phyloP scores from a whole-genome alignment of 2,888 invertebrate genomes.

The Leptinotarsa rubiginosa region DNA sequence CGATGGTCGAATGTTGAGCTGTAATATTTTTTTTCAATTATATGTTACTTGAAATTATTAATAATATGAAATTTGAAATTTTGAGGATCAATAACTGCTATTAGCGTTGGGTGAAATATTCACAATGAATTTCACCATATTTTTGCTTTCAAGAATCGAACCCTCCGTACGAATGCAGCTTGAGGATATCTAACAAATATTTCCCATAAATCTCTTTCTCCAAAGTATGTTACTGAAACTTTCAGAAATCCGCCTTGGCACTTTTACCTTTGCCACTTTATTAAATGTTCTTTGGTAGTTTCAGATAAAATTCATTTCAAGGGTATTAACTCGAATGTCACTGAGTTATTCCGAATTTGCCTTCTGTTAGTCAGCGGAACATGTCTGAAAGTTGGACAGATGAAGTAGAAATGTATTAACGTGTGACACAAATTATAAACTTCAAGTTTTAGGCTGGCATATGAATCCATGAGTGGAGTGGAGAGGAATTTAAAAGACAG shows the following conservation, averaged over 20 bases:
- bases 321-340: conserved; percentile 36
- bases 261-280: conserved; percentile 34
- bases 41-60: no score
- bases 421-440: neutral
- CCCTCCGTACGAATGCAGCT: neutral
- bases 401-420: conserved; percentile 33
- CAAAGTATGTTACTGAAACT: conserved; percentile 34
- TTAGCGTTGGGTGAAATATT: neutral
- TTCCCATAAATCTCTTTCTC: conserved; percentile 26
- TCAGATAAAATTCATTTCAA: conserved; percentile 29
- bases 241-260: conserved; percentile 32
- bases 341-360: conserved; percentile 30
- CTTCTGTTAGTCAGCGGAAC: conserved; percentile 29
- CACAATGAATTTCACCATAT: neutral
- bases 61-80: neutral
- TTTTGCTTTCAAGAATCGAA: neutral
- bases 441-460: neutral
- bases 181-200: conserved; percentile 20
- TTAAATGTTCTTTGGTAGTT: conserved; percentile 35
- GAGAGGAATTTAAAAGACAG: neutral
- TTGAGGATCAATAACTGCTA: neutral
- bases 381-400: conserved; percentile 32
- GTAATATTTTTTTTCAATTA: no score
- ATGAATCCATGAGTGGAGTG: neutral
- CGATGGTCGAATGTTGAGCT: no score